phyloP scores from a whole-genome alignment of 2,888 invertebrate species.

The Aromia moschata region DNA sequence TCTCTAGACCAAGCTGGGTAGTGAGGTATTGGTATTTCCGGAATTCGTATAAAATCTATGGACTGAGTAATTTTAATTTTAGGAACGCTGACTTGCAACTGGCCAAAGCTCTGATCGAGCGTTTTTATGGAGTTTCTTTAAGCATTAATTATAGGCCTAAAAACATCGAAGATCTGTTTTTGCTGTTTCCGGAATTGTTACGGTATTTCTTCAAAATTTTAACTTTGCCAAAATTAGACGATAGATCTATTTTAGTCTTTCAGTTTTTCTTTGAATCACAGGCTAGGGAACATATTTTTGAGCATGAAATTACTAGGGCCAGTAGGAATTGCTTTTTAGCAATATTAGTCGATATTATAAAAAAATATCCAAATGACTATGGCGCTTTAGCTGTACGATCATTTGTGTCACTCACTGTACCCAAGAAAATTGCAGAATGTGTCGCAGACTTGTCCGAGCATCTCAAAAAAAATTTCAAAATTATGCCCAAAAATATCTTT shows the following conservation, averaged over 20 bases:
- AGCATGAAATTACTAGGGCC: conserved; percentile 20
- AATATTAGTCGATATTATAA: conserved; percentile 42
- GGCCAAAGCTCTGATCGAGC: conserved; percentile 47
- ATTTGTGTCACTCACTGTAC: conserved; percentile 39
- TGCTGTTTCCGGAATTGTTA: conserved; percentile 43
- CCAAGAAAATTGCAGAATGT: conserved; percentile 38
- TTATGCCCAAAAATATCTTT: conserved; percentile 44
- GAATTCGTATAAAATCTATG: conserved; percentile 7
- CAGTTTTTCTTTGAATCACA: conserved; percentile 50
- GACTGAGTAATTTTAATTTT: conserved; percentile 26
- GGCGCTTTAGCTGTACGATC: conserved; percentile 43
- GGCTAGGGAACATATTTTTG: conserved; percentile 35
- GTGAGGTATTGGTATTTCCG: conserved; percentile 42
- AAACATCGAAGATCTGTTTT: conserved; percentile 45
- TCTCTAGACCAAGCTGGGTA: conserved; percentile 43
- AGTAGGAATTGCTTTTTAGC: conserved; percentile 34
- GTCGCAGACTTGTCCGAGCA: conserved; percentile 38
- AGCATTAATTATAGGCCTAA: conserved; percentile 43
- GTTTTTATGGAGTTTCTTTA: conserved; percentile 47
- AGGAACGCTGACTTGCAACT: conserved; percentile 51
- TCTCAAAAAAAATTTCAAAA: conserved; percentile 36
- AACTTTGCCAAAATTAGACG: conserved; percentile 34
- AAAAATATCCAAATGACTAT: conserved; percentile 41
- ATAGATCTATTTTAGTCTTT: conserved; percentile 46
- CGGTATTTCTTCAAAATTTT: conserved; percentile 41